These are phyloP conservation scores for Pelochelys cantorii DNA, from an alignment of 2,797 vertebrate species.

Conservation along the genomic window DNA sequence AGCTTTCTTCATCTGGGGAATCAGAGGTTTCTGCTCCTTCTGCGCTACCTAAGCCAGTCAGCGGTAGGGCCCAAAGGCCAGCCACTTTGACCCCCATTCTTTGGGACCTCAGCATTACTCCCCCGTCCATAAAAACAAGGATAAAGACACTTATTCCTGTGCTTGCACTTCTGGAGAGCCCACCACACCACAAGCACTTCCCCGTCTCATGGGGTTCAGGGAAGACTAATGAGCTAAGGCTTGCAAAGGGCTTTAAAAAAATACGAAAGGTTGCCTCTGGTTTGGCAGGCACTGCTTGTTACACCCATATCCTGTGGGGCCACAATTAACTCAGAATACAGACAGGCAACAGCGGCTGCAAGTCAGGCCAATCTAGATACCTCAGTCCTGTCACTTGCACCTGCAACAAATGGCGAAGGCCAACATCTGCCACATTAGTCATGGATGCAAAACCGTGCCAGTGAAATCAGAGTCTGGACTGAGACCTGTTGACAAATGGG, in stretches of 20 bases:
- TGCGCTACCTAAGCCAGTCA: conserved; percentile 63
- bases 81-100: conserved; percentile 56
- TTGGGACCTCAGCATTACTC: conserved; percentile 46
- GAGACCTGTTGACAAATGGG: neutral
- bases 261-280: neutral
- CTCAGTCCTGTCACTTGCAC: fast-evolving
- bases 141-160: conserved; percentile 42
- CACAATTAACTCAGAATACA: no score
- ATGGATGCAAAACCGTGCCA: neutral
- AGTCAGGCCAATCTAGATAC: fast-evolving
- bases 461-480: neutral
- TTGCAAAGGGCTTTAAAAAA: neutral
- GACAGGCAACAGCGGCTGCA: neutral
- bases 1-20: conserved; percentile 48
- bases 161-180: fast-evolving
- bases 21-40: conserved; percentile 50
- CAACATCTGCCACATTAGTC: neutral
- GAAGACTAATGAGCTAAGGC: neutral
- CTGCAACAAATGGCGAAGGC: fast-evolving
- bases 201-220: conserved; percentile 30
- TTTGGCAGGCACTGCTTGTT: neutral
- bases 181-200: neutral
- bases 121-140: conserved; percentile 52
- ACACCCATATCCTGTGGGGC: neutral
- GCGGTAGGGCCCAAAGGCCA: conserved; percentile 47